Evolutionary conservation across 2,113 vertebrate genomes (phyloP), one percentile per base, ranked within the genome.

Genomic region (Corvus moneduloides): DNA sequence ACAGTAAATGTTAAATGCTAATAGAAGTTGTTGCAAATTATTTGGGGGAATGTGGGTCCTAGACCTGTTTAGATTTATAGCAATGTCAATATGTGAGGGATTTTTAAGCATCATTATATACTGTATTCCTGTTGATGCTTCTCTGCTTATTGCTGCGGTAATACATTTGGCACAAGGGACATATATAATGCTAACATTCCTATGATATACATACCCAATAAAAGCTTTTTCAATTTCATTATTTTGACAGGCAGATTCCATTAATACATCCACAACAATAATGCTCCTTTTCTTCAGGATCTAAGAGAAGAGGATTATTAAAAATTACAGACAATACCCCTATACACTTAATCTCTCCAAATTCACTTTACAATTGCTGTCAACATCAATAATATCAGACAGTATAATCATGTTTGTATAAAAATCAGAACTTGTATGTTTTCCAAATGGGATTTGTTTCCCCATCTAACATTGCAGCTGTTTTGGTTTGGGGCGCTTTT

Each of bases 161-260:
- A 96, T 89, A 92, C 68, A 94, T 90, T 91, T 90, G 89, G 83
- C 94, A 95, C 95, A 85, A 73, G 92, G 96, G 95, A 96, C 77
- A 51, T 92, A 92, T 84, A 89, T 94, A 95, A 96, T 72, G 71
- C 30, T 68, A 96, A 83, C 82, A 93, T 93, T 96, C 85, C 75
- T 74, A n/a, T 96, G 90, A 96, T 96, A 88, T 95, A 92, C 85
- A 79, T 90, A 85, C 81, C 78, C 35, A 92, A 89, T 87, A 86
- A 95, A 91, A 92, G 44, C 63, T 84, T 86, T 81, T 81, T 83
- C 61, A 28, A 56, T 96, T 93, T 96, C 51, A 91, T 94, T 89
- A 84, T 67, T 96, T 84, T 89, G 95, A 97, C 94, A 95, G 91
- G 96, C 92, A 97, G 86, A 85, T 96, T 85, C 94, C 94, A 89